Base-by-base conservation (phyloP, 2,797 vertebrate species). In the Synanceia verrucosa region DNA sequence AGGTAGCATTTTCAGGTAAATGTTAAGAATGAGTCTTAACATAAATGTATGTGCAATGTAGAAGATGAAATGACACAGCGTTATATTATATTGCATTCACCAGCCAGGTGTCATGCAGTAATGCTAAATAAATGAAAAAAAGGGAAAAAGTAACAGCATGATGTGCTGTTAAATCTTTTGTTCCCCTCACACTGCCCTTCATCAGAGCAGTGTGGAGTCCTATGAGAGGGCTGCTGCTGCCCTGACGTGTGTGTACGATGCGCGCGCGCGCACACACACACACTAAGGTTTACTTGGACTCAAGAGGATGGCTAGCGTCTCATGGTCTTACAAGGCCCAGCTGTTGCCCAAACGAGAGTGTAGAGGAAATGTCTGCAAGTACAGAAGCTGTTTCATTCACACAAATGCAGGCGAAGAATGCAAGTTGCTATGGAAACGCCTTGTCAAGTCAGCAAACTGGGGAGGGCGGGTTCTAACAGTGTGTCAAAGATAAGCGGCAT, bases 351-450 rank as follows among this genome's bases (percentile, higher is more conserved):
- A 41, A 62, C 39, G 58, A 57, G 16, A 79, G 33, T 65, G 65
- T 23, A 63, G 24, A 64, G 56, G 52, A 43, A 23, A 57, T 23
- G 66, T 63, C 71, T 76, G 73, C 58, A 81, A 60, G 52, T 69
- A 62, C 33, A 60, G 14, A 37, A 43, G 70, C 5, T 1, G 11
- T 51, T 68, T 53, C 41, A 64, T 64, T 73, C 60, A 58, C 28
- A 56, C 19, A 46, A 2, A 65, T 2, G 64, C 43, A 83, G 6
- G 37, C 6, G 39, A 50, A 70, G 81, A 76, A 73, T 19, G n/a
- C 5, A 1, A 5, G 89, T 89, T 88, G 56, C 89, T 53, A 89
- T 85, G 73, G 87, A 82, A 91, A 89, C 67, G 11, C n/a, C 50
- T 46, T 68, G 72, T 78, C 51, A 71, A 90, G 77, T 92, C 84